Evolutionary conservation across 2,888 invertebrate species (phyloP), one percentile per base, ranked within the genome.

Genomic region (Heliconius hortense): DNA sequence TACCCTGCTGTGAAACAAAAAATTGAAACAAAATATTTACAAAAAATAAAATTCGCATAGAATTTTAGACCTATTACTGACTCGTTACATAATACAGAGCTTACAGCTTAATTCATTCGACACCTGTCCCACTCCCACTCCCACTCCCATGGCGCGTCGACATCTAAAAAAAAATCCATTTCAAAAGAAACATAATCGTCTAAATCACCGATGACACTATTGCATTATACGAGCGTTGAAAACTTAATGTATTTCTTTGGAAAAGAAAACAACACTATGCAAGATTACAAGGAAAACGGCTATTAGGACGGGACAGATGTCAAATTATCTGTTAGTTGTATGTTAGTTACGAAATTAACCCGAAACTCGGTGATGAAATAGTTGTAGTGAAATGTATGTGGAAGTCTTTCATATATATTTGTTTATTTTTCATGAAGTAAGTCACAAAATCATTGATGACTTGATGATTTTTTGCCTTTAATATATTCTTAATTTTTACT

Each of bases 281-380:
- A 35, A 60, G 59, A 56, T 72, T 80, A 76, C 78, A 75, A 31
- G 76, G 80, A 79, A 79, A 73, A 77, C 63, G 48, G 78, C 78
- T 76, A 78, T 80, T 78, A 76, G 76, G 48, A 74, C 72, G 8
- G 75, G 76, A 79, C 80, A 79, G 67, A 48, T 74, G 68, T 79
- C 79, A 79, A 67, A 78, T 77, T n/a, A 31, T 31, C 21, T 35
- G 15, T 24, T 66, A 10, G 13, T 24, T 39, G 8, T 63, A 28
- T 63, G 18, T 24, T 39, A 39, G 35, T 66, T 39, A 39, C 66
- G 66, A 39, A 66, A 66, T 66, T 39, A 39, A 26, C 13, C 15
- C 66, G 26, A 24, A 26, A 39, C 35, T n/a, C n/a, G n/a, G n/a
- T 21, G 64, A n/a, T 64, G 64, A 66, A 24, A 66, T 43, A 24